Evolutionary conservation across 1,140 invertebrate genomes (phyloP), one percentile per base, ranked within the genome.

Genomic region (Xylocopa sonorina): DNA sequence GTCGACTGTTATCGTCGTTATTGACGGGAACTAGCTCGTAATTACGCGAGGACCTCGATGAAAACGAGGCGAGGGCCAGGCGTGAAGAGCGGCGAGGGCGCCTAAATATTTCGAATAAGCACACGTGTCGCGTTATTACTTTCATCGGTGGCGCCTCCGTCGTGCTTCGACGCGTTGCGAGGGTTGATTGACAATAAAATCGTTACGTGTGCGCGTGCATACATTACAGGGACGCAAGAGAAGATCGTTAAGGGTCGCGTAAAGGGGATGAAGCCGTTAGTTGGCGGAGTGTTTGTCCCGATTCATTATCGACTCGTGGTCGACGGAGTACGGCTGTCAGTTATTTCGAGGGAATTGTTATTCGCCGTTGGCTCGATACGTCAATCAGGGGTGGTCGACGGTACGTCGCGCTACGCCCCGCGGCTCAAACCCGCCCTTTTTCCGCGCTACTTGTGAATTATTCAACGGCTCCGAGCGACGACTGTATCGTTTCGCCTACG

Each of bases 381-480:
- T 88, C 87, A 87, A 90, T 88, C 87, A 87, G 64, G n/a, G 32
- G 74, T 87, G 88, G 88, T 89, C 88, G 88, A 67, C 73, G 51
- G 73, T 18, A 50, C 38, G 48, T 80, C 86, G 67, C 68, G 64
- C 63, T 18, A 6, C 29, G 12, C 3, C 21, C 50, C 34, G 51
- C 51, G n/a, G 27, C 51, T 18, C 57, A 14, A 27, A 51, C 16
- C n/a, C 29, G 58, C 72, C 48, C 58, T 55, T 72, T 46, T 43
- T 55, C n/a, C 9, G 6, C 29, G 3, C 69, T 21, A 38, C 55
- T 58, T n/a, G 21, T 58, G 69, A 58, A 72, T 72, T 72, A 72
- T 60, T 72, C 69, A 57, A 5, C 29, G 24, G 7, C 5, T 32
- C 7, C 16, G 24, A 60, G n/a, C n/a, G 60, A 60, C 69, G 46